Evolutionary conservation across 2,113 vertebrate species (phyloP).

Genomic region (Ellobius talpinus): DNA sequence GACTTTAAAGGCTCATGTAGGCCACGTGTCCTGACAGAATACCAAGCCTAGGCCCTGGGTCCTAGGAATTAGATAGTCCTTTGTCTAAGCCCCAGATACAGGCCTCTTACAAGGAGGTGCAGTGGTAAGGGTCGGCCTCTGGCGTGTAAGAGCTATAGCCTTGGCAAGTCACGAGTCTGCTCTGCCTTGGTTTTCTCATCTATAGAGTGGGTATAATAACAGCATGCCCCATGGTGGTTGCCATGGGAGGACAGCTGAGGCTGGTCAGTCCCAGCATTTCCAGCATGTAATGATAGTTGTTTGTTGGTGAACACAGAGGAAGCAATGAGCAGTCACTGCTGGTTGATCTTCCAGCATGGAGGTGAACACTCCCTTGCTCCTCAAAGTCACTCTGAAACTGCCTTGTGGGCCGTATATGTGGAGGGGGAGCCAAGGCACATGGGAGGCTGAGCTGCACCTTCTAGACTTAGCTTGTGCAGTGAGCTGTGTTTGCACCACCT

Average conservation of each 20-base stretch:
- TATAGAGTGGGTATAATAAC: background rate
- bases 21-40: background rate
- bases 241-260: background rate
- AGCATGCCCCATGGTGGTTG: background rate
- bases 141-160: background rate
- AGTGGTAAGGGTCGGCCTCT: background rate
- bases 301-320: background rate
- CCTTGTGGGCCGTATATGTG: rapidly evolving
- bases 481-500: background rate
- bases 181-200: constrained; percentile 35
- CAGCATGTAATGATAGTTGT: background rate
- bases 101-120: background rate
- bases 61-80: too few species aligned
- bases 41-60: background rate
- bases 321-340: rapidly evolving
- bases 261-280: background rate
- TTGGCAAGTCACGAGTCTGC: background rate
- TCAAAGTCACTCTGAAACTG: background rate
- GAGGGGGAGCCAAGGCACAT: background rate
- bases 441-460: background rate
- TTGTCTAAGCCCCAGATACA: rapidly evolving
- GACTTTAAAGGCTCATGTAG: background rate
- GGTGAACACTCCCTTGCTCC: background rate
- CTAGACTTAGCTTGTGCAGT: rapidly evolving
- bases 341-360: background rate